phyloP scores from a whole-genome alignment of 2,888 invertebrate species.

The Pristionchus maxplancki region DNA sequence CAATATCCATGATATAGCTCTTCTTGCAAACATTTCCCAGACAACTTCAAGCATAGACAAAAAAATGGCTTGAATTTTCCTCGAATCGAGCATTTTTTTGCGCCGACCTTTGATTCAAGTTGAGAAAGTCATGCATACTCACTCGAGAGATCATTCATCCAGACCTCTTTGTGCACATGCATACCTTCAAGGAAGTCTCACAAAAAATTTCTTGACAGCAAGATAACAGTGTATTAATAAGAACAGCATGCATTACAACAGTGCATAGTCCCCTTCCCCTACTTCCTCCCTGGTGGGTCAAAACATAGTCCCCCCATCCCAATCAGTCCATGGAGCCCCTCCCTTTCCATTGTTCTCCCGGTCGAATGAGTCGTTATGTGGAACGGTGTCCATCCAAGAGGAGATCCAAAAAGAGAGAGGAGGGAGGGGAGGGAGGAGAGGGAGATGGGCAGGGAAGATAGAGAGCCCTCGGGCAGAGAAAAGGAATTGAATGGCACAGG shows the following conservation, averaged over 20 bases:
- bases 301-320: not conserved
- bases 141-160: too few relatives aligned
- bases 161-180: too few relatives aligned
- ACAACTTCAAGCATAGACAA: not conserved
- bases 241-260: not conserved
- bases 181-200: too few relatives aligned
- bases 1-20: not conserved
- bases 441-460: conserved; percentile 8
- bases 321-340: not conserved
- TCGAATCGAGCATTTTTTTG: not conserved
- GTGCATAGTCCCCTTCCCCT: not conserved
- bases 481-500: conserved; percentile 18
- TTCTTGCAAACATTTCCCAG: not conserved
- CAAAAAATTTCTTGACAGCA: too few relatives aligned
- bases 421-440: not conserved
- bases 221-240: not conserved
- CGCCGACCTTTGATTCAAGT: not conserved
- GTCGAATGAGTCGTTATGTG: conserved; percentile 29
- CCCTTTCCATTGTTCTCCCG: not conserved
- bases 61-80: not conserved
- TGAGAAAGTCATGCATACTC: not conserved
- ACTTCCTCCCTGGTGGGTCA: not conserved
- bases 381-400: conserved; percentile 30
- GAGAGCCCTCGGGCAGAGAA: conserved; percentile 13
- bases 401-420: not conserved